phyloP scores from a whole-genome alignment of 2,797 vertebrate genomes.

The Mormyrops attenuatus region DNA sequence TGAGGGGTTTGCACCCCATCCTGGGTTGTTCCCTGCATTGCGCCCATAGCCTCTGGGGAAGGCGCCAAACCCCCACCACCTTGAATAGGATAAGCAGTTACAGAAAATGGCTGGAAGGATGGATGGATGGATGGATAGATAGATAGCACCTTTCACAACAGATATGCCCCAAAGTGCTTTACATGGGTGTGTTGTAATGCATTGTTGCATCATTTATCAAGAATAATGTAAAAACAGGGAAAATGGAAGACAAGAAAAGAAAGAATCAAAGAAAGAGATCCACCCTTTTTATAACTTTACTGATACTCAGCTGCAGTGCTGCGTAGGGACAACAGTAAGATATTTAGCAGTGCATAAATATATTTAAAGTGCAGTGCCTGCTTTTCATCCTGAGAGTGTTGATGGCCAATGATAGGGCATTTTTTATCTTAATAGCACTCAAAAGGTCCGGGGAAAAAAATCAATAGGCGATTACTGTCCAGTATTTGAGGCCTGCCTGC shows the following conservation, averaged over 20 bases:
- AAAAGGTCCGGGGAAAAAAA: not conserved
- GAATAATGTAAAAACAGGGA: not conserved
- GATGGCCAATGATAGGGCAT: not conserved
- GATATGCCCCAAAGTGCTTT: not conserved
- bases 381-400: not conserved
- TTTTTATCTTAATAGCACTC: constrained; percentile 2
- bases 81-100: not conserved
- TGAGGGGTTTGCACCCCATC: not conserved
- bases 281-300: not conserved
- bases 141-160: not conserved
- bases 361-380: not conserved
- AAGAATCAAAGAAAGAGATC: not conserved
- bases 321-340: not conserved
- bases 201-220: not conserved
- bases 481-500: not conserved
- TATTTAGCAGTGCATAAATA: constrained; percentile 5
- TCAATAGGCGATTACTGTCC: constrained; percentile 13
- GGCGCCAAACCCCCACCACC: not conserved
- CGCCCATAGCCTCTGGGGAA: not conserved
- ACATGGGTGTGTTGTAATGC: not conserved
- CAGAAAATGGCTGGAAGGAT: not conserved
- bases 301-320: not conserved
- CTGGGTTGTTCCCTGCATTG: not conserved
- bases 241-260: not conserved
- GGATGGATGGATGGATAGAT: not conserved